phyloP scores from a whole-genome alignment of 2,888 invertebrate genomes.

The Cephus pygmeus region DNA sequence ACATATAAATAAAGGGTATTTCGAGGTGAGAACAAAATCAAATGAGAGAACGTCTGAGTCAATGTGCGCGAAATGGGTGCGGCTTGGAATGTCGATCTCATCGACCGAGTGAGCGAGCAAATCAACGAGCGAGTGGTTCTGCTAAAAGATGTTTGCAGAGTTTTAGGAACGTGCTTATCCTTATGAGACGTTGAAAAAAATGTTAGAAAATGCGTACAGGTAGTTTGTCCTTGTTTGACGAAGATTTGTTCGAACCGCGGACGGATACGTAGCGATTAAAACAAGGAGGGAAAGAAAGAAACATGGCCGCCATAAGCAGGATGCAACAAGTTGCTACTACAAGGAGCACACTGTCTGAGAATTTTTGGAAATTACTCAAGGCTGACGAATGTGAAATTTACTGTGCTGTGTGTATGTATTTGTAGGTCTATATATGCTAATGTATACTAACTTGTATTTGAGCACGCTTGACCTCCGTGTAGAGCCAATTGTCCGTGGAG shows the following conservation, averaged over 20 bases:
- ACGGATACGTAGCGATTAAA: background rate
- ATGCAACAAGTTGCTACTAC: background rate
- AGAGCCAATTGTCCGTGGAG: slow-evolving; percentile 97
- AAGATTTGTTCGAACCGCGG: background rate
- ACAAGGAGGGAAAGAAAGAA: background rate
- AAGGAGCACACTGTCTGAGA: background rate
- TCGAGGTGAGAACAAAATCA: background rate
- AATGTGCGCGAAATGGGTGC: slow-evolving; percentile 59
- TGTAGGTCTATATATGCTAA: background rate
- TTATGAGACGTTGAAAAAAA: background rate
- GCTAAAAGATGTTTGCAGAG: slow-evolving; percentile 36
- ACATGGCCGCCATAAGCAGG: background rate
- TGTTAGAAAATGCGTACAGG: too few species aligned
- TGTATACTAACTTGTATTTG: slow-evolving; percentile 81
- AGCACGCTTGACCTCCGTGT: slow-evolving; percentile 90
- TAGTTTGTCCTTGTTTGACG: background rate
- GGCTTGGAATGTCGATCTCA: slow-evolving; percentile 60
- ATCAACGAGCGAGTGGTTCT: slow-evolving; percentile 12
- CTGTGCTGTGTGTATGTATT: background rate
- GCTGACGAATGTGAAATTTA: background rate
- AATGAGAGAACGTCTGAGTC: slow-evolving; percentile 33
- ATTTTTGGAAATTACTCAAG: background rate
- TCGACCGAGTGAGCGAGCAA: background rate
- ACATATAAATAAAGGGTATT: background rate
- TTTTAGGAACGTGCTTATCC: slow-evolving; percentile 21